Base-by-base conservation (phyloP, 2,888 invertebrate genomes). In the Zaprionus obscuricornis region DNA sequence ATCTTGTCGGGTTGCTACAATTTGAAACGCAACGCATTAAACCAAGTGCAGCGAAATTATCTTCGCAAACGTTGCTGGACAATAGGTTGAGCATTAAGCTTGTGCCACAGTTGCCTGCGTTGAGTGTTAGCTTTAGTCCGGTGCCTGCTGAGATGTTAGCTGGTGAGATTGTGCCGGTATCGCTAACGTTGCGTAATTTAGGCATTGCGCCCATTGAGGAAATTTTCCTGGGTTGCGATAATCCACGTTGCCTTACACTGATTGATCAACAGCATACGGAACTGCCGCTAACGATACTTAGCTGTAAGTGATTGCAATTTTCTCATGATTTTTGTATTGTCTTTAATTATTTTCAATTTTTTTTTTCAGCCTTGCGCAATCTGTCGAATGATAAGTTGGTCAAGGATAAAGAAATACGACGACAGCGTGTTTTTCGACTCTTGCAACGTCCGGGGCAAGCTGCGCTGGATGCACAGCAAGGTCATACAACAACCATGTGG, bases 81-180 rank as follows among this genome's bases (percentile, higher is more conserved):
- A 93, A 93, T 71, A 92, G 95, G 66, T 91, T 98, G 46, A 92
- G 94, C 69, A 93, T 97, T 51, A 93, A 92, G 65, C 92, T 98
- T 43, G 93, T 95, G 36, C 94, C 95, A 8, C 93, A 94, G 68
- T 94, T 96, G 63, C 97, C 98, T 0, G 94, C 95, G 82, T 91
- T 98, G 82, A 94, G 96, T 92, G 93, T 94, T 1, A 92, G 92
- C 31, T 94, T 95, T 78, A 92, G 92, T 27, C 92, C 93, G 69
- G 91, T 94, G 46, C 93, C 93, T 13, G 89, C 90, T n/a, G 93
- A 94, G 64, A 91, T 95, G 87, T 88, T 95, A 6, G 92, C 93
- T 57, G 95, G 95, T 0, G 95, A 96, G 90, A 91, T 96, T 42
- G 92, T 94, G 72, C 92, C 92, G 39, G 91, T 95, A 11, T 91